Evolutionary conservation across 2,797 vertebrate species (phyloP), one percentile per base, ranked within the genome.

Genomic region (Silurus aristotelis): DNA sequence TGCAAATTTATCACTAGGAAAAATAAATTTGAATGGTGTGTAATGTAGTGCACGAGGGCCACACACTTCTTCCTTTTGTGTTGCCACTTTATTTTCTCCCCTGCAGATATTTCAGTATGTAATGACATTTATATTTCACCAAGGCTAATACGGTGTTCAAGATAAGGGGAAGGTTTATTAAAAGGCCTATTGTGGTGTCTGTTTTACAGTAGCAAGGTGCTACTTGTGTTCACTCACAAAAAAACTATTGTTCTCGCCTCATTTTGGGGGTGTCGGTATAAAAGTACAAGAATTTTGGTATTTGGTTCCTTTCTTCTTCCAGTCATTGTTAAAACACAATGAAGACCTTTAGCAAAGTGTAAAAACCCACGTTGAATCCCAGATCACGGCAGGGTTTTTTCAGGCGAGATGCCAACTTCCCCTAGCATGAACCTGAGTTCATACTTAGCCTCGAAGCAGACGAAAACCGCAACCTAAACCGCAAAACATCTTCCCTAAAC

Each of bases 11-110:
- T 88, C 86, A 82, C 80, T 83, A 83, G 77, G 82, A 91, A 89
- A 93, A 93, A 93, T 90, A 91, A 90, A 92, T 91, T 1, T 67
- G 67, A 77, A 87, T 66, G 10, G n/a, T 85, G 22, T 20, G 77
- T 72, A 56, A 76, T 88, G 68, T 89, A 63, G 79, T 81, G 61
- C 61, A 20, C n/a, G 22, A 87, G 22, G 19, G 17, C 19, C 13
- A 46, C 64, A 56, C 56, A 1, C 61, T 38, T 48, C 15, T 80
- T 56, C 38, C 20, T 71, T 86, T 82, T 85, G 70, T 64, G 80
- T 82, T 80, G 71, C 60, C 5, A 80, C 68, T n/a, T 61, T 22
- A 82, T 68, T n/a, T 61, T 22, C 27, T 58, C 19, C 55, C 15
- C 27, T 78, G 27, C 0, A 52, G 12, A 43, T 61, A 43, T 85